Evolutionary conservation across 2,113 vertebrate genomes (phyloP), one percentile per base, ranked within the genome.

Genomic region (Ondatra zibethicus): DNA sequence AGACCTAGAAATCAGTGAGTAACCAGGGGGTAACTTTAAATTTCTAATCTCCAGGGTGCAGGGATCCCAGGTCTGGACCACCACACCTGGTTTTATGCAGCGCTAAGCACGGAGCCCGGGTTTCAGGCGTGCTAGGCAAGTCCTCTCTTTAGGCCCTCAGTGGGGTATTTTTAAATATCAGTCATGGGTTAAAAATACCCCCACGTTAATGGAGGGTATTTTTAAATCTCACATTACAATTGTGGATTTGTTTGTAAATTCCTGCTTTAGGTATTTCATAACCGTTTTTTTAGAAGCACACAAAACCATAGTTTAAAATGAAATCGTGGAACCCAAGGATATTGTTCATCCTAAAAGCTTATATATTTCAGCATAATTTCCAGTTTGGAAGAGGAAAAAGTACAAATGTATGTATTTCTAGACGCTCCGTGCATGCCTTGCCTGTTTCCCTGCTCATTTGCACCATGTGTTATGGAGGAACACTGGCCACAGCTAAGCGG

Each of bases 201-300:
- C 39, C n/a, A 6, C 7, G 39, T 47, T 10, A n/a, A 21, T 52
- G 45, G 45, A 65, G 19, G 19, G 31, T 73, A 72, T 13, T 91
- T 90, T 90, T 14, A 50, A 91, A 76, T 81, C 58, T 96, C n/a
- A 47, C 31, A 29, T 58, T 45, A 39, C 73, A 45, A 63, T n/a
- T n/a, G 31, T 42, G 33, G 50, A 65, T 92, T 92, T 27, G n/a
- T 78, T 47, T 61, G n/a, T 73, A 36, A 85, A 63, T 78, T 95
- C 29, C 27, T 88, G 81, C n/a, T 88, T 91, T 70, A 47, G 87
- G 47, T 55, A 55, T 63, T 78, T 85, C 85, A 80, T 70, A 95
- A 65, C 84, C 36, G 23, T n/a, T 84, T 78, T 78, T 86, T 81
- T 29, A 76, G 42, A 58, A 47, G 25, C 47, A 45, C 68, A 61